These are phyloP conservation scores for Nephrocerus scutellatus DNA, from an alignment of 2,888 invertebrate genomes.

Conservation along the genomic window DNA sequence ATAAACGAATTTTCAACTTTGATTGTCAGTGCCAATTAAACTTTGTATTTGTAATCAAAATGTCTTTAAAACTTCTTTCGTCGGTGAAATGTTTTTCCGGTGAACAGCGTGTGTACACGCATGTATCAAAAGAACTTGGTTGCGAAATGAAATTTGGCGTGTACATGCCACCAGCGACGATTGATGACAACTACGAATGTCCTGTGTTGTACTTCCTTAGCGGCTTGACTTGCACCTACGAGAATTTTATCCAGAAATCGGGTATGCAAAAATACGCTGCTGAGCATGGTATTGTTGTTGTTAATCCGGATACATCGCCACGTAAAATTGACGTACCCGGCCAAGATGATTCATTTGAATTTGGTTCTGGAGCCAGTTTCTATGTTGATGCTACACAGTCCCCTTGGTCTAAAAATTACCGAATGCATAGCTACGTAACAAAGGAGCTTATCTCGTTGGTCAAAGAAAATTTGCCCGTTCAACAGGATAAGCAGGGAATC, in stretches of 20 bases:
- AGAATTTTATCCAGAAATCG: slow-evolving; percentile 91
- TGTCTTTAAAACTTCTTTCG: slow-evolving; percentile 35
- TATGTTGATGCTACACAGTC: slow-evolving; percentile 86
- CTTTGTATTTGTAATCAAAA: slow-evolving; percentile 10
- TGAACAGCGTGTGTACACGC: slow-evolving; percentile 41
- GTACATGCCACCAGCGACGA: slow-evolving; percentile 71
- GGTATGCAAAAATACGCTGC: slow-evolving; percentile 91
- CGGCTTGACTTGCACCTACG: slow-evolving; percentile 88
- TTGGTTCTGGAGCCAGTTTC: slow-evolving; percentile 93
- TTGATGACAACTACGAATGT: slow-evolving; percentile 48
- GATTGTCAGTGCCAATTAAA: no score
- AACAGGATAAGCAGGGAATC: slow-evolving; percentile 60
- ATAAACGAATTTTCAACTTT: no score
- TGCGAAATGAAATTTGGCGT: slow-evolving; percentile 92
- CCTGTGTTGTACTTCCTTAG: slow-evolving; percentile 89
- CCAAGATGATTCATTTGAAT: slow-evolving; percentile 88
- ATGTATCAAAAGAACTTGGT: slow-evolving; percentile 55
- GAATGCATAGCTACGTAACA: slow-evolving; percentile 93
- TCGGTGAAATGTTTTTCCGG: slow-evolving; percentile 35
- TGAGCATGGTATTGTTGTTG: slow-evolving; percentile 75
- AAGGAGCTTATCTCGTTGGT: slow-evolving; percentile 73
- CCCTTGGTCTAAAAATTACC: slow-evolving; percentile 90
- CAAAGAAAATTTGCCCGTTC: slow-evolving; percentile 63
- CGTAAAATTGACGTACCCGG: slow-evolving; percentile 82
- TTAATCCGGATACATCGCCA: slow-evolving; percentile 95